A percentile compares a stretch with the other conserved stretches of the same genome.
phyloP scores from a whole-genome alignment of 2,888 invertebrate genomes.

The Leptopilina myrica region DNA sequence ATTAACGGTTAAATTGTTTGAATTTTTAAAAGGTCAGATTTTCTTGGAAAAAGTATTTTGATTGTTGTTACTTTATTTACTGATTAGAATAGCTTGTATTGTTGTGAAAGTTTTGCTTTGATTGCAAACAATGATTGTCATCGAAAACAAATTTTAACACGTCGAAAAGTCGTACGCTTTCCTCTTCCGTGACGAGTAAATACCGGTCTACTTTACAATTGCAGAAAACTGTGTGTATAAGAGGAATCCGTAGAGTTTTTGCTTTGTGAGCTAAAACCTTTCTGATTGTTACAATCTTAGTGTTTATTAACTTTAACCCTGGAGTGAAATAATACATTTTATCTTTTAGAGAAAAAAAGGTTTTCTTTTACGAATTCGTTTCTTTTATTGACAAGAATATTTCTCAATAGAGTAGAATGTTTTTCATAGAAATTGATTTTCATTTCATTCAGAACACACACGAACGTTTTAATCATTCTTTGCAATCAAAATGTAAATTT shows the following conservation, averaged over 20 bases:
- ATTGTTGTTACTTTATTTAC: background rate
- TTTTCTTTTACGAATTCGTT: no score
- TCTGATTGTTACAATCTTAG: background rate
- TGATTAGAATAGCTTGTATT: background rate
- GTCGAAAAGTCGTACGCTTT: conserved; percentile 29
- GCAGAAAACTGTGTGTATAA: conserved; percentile 5
- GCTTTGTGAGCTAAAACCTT: background rate
- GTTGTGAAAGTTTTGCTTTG: background rate
- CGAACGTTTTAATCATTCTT: no score
- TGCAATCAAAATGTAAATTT: no score
- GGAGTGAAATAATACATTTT: no score
- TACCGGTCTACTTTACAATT: conserved; percentile 37
- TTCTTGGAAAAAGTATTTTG: background rate
- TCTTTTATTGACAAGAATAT: no score
- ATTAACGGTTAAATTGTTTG: conserved; percentile 4
- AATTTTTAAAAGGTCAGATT: conserved; percentile 2
- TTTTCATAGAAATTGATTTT: no score
- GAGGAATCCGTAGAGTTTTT: background rate
- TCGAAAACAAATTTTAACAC: conserved; percentile 8
- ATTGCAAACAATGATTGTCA: conserved; percentile 11
- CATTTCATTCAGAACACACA: no score
- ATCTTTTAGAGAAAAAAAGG: no score
- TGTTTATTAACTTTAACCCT: background rate
- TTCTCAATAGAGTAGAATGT: no score
- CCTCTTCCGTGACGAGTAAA: conserved; percentile 38